Evolutionary conservation across 2,888 invertebrate genomes (phyloP).

Genomic region (Cotesia congregata): DNA sequence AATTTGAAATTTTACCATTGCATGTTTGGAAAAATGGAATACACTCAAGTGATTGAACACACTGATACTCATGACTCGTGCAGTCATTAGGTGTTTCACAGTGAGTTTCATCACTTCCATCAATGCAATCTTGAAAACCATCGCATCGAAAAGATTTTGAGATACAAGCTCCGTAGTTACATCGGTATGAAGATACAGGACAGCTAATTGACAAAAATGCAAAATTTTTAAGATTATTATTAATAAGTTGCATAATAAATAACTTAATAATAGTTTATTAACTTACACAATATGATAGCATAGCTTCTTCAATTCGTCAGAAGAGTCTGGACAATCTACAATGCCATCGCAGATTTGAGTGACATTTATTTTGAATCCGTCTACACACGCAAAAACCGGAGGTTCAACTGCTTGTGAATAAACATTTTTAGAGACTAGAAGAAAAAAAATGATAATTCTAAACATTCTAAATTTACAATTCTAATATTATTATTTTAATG

Average conservation of each 20-base stretch:
- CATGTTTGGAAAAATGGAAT: slow-evolving; percentile 52
- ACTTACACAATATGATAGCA: slow-evolving; percentile 57
- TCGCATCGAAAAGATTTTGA: slow-evolving; percentile 52
- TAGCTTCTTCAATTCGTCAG: slow-evolving; percentile 73
- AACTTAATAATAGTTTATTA: neutral
- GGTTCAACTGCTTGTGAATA: neutral
- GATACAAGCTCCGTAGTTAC: slow-evolving; percentile 60
- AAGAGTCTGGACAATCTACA: slow-evolving; percentile 75
- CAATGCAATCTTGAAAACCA: slow-evolving; percentile 55
- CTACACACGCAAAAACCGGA: slow-evolving; percentile 53
- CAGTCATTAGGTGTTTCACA: slow-evolving; percentile 52
- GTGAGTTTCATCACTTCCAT: slow-evolving; percentile 58
- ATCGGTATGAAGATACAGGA: slow-evolving; percentile 53
- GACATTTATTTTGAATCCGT: slow-evolving; percentile 66
- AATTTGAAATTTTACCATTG: slow-evolving; percentile 48
- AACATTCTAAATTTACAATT: slow-evolving; percentile 13
- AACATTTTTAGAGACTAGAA: neutral
- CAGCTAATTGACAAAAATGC: slow-evolving; percentile 49
- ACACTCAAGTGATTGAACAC: slow-evolving; percentile 51
- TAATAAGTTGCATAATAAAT: too few species aligned
- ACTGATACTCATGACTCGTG: slow-evolving; percentile 53
- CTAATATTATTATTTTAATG: neutral
- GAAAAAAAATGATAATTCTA: neutral
- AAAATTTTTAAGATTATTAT: neutral
- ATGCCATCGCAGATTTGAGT: slow-evolving; percentile 73